Conservation (phyloP, 2,113 vertebrate species). For the Brachyistius frenatus region DNA sequence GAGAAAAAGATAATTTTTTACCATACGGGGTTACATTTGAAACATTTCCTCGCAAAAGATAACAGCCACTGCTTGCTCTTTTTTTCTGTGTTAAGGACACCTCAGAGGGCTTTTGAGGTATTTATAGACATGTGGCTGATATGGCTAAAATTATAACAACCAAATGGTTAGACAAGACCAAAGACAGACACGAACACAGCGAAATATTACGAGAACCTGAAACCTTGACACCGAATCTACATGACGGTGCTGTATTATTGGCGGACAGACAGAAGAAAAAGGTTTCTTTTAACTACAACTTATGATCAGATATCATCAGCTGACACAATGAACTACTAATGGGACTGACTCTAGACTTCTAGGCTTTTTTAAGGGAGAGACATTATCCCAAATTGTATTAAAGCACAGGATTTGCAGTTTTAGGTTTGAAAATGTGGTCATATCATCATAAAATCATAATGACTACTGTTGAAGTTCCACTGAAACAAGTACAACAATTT, state of each 20-base stretch:
- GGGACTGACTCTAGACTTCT: neutral
- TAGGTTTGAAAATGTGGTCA: neutral
- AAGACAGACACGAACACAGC: neutral
- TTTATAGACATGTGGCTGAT: conserved; percentile 57
- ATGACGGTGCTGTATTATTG: neutral
- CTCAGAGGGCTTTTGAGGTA: conserved; percentile 49
- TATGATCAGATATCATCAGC: neutral
- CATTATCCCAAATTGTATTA: no score
- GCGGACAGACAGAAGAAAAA: neutral
- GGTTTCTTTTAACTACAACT: neutral
- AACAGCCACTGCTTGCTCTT: neutral
- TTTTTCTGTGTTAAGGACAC: conserved; percentile 28
- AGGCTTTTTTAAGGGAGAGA: no score
- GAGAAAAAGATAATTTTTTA: neutral
- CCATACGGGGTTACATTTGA: neutral
- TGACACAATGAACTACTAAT: neutral
- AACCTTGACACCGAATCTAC: neutral
- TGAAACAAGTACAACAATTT: no score
- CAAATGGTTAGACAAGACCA: conserved; percentile 39
- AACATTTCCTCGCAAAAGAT: conserved; percentile 13
- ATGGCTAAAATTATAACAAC: conserved; percentile 26
- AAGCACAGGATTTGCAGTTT: conserved; percentile 7
- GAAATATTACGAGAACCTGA: neutral
- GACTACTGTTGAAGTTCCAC: neutral
- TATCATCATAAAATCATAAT: neutral